Conservation (phyloP, 2,888 invertebrate genomes). For the Rhynchonema sp. region DNA sequence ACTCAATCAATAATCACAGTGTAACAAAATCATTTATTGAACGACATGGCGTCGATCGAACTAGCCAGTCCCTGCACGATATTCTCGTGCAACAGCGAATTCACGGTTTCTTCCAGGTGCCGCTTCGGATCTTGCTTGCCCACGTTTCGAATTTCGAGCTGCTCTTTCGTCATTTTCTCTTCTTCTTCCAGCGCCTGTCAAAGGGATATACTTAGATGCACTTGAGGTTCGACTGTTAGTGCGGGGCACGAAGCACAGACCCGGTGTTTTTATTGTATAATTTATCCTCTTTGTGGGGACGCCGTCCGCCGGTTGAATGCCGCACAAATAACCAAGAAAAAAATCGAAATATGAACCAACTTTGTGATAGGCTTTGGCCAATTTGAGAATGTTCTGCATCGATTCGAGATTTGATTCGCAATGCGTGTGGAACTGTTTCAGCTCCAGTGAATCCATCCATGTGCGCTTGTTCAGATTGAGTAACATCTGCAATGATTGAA, state of each 20-base stretch:
- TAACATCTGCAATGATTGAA: slow-evolving; percentile 47
- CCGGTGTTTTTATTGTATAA: too few species aligned
- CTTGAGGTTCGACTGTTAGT: too few species aligned
- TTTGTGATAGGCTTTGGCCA: slow-evolving; percentile 93
- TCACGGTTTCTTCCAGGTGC: slow-evolving; percentile 95
- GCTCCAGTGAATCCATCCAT: slow-evolving; percentile 84
- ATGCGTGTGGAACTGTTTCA: slow-evolving; percentile 70
- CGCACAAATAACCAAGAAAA: too few species aligned
- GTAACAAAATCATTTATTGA: slow-evolving; percentile 46
- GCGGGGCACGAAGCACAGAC: too few species aligned
- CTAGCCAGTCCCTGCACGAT: slow-evolving; percentile 93
- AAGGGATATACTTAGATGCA: slow-evolving; percentile 5
- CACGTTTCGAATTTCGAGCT: slow-evolving; percentile 95
- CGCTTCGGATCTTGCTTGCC: slow-evolving; percentile 89
- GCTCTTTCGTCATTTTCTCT: slow-evolving; percentile 97
- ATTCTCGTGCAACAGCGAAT: slow-evolving; percentile 46
- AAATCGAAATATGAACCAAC: slow-evolving; percentile 19
- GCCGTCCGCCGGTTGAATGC: too few species aligned
- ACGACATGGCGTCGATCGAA: slow-evolving; percentile 77
- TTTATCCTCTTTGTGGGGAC: too few species aligned
- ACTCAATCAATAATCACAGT: too few species aligned
- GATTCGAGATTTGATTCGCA: slow-evolving; percentile 78
- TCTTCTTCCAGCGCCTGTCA: slow-evolving; percentile 77
- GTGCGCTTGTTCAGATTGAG: slow-evolving; percentile 94
- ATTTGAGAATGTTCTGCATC: slow-evolving; percentile 81